Conservation (phyloP, 2,888 invertebrate genomes). For the Leucoma salicis region DNA sequence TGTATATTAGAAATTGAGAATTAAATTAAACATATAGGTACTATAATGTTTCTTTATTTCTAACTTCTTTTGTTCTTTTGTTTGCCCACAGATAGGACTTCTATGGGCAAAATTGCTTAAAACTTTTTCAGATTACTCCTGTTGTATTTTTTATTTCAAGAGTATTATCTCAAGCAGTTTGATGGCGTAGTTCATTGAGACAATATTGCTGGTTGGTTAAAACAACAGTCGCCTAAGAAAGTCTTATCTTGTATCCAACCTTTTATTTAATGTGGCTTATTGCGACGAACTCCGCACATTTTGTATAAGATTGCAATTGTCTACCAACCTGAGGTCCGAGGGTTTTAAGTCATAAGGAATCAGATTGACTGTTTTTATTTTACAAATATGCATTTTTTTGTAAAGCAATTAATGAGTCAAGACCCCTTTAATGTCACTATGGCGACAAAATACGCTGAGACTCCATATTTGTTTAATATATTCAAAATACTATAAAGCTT, state of each 20-base stretch:
- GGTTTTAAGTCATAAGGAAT: conserved; percentile 32
- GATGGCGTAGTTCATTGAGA: conserved; percentile 26
- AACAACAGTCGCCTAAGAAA: conserved; percentile 45
- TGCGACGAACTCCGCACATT: conserved; percentile 57
- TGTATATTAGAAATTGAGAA: too few relatives aligned
- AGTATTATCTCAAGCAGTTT: conserved; percentile 31
- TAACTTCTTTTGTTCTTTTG: not conserved
- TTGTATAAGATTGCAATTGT: conserved; percentile 60
- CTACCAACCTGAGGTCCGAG: conserved; percentile 34
- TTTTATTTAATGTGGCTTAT: conserved; percentile 64
- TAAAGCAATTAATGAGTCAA: too few relatives aligned
- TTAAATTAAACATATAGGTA: too few relatives aligned
- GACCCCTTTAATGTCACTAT: too few relatives aligned
- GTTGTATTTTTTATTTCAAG: conserved; percentile 28
- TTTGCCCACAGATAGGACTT: not conserved
- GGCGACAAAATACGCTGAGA: too few relatives aligned
- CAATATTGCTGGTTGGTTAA: conserved; percentile 29
- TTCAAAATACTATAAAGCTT: too few relatives aligned
- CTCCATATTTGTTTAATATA: too few relatives aligned
- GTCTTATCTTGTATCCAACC: conserved; percentile 57
- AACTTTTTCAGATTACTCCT: conserved; percentile 18
- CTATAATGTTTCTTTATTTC: too few relatives aligned
- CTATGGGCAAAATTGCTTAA: conserved; percentile 11
- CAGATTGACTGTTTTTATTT: not conserved
- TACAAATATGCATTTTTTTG: too few relatives aligned